phyloP scores from a whole-genome alignment of 2,113 vertebrate species.

The Gnathonemus longibarbis region DNA sequence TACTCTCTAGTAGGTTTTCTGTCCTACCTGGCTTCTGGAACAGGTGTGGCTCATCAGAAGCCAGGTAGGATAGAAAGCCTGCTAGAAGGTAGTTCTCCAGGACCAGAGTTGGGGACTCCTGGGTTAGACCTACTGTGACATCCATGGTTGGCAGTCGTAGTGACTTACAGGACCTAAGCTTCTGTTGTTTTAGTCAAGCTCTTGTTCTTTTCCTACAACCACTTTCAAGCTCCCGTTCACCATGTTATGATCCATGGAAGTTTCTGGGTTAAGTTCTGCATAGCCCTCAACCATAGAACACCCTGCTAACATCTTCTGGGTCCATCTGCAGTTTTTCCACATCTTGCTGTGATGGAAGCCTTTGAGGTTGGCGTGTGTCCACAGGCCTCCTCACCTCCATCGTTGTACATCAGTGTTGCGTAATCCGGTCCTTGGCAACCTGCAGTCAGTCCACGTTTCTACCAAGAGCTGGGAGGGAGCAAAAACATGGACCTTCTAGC shows the following conservation, averaged over 20 bases:
- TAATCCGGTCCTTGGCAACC: neutral
- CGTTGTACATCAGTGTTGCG: neutral
- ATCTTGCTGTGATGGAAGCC: neutral
- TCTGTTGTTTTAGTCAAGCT: neutral
- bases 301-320: neutral
- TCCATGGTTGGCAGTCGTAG: neutral
- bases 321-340: neutral
- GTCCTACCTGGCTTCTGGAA: too few species aligned
- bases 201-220: neutral
- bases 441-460: too few species aligned
- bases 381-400: neutral
- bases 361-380: neutral
- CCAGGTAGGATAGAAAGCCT: too few species aligned
- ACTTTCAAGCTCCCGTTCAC: neutral
- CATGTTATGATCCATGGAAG: neutral
- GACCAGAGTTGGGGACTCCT: too few species aligned
- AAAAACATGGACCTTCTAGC: neutral
- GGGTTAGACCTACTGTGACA: neutral
- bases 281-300: neutral
- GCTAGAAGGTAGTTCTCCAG: too few species aligned
- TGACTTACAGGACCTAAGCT: neutral
- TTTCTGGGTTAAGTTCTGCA: neutral
- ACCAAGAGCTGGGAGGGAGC: neutral
- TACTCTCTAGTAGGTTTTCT: too few species aligned
- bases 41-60: too few species aligned